Conservation (phyloP, 1,140 invertebrate species). For the Onthophagus taurus region DNA sequence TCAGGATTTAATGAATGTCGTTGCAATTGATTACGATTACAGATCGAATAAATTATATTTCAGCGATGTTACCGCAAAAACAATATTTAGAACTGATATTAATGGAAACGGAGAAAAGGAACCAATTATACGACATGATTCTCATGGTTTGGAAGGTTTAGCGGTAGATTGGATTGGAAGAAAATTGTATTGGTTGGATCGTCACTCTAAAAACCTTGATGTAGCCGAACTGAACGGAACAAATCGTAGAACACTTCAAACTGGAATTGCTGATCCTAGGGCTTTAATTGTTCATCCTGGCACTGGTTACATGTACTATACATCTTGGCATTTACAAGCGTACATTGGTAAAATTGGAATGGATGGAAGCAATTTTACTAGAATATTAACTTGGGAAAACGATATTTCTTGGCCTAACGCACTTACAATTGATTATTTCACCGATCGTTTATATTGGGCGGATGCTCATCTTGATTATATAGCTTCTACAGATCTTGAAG, state of each 20-base stretch:
- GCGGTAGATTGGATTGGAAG: slow-evolving; percentile 93
- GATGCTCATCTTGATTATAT: slow-evolving; percentile 98
- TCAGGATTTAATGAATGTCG: slow-evolving; percentile 93
- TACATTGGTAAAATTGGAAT: slow-evolving; percentile 97
- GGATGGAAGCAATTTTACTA: slow-evolving; percentile 88
- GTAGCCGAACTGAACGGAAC: slow-evolving; percentile 89
- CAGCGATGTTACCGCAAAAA: slow-evolving; percentile 90
- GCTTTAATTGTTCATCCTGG: slow-evolving; percentile 92
- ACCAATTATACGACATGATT: slow-evolving; percentile 84
- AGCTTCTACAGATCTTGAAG: slow-evolving; percentile 86
- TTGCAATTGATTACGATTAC: slow-evolving; percentile 90
- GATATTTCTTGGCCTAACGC: slow-evolving; percentile 98
- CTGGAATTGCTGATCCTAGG: slow-evolving; percentile 82
- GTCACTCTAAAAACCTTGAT: slow-evolving; percentile 88
- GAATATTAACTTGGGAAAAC: slow-evolving; percentile 84
- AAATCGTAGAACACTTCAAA: slow-evolving; percentile 76
- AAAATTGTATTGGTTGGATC: slow-evolving; percentile 96
- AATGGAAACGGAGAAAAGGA: slow-evolving; percentile 51
- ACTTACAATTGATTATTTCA: slow-evolving; percentile 93
- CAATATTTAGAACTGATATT: slow-evolving; percentile 68
- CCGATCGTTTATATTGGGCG: slow-evolving; percentile 90
- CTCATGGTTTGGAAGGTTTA: slow-evolving; percentile 91
- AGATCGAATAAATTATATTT: slow-evolving; percentile 80
- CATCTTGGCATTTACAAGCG: slow-evolving; percentile 92
- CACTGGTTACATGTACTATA: slow-evolving; percentile 89